Evolutionary conservation across 2,113 vertebrate genomes (phyloP), one percentile per base, ranked within the genome.

Genomic region (Prietella phreatophila): DNA sequence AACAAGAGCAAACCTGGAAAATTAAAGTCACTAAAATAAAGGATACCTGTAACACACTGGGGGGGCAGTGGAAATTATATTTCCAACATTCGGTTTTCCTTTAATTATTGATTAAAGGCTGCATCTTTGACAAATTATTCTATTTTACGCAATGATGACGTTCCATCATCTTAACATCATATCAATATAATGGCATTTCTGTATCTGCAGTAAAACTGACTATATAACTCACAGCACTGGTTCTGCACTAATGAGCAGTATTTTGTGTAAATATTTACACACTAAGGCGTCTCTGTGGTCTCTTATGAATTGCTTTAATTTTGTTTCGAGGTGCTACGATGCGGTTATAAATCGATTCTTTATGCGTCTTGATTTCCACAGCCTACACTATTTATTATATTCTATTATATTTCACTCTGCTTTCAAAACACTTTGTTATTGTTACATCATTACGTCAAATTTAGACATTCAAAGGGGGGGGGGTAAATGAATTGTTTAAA

Each of bases 261-360:
- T 78, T 42, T 53, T 53, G 75, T 27, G 75, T 78, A 78, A 78
- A 53, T 53, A 78, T 78, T 78, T 50, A 78, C 25, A 53, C 22
- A 78, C 75, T n/a, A 78, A 75, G 30, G 10, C 8, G 27, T 30
- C 76, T 79, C 50, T 78, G 75, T 55, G 76, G 76, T 79, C 47
- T 78, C 42, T 79, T 79, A 53, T 10, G 47, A 15, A 53, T 78
- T 14, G 20, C 1, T 73, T 5, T 5, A 15, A 50, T n/a, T 78
- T 53, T 33, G 36, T 75, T 75, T 25, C 71, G 4, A 76, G 33
- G 39, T 76, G 73, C 39, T 76, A 75, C 10, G 17, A 75, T 47
- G 39, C 73, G 20, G 42, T 30, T 79, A 14, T 53, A 79, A 79
- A n/a, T 79, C 5, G 14, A 79, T 79, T n/a, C 13, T 79, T 55